Base-by-base conservation (phyloP, 1,140 invertebrate species). In the Formica selysi region DNA sequence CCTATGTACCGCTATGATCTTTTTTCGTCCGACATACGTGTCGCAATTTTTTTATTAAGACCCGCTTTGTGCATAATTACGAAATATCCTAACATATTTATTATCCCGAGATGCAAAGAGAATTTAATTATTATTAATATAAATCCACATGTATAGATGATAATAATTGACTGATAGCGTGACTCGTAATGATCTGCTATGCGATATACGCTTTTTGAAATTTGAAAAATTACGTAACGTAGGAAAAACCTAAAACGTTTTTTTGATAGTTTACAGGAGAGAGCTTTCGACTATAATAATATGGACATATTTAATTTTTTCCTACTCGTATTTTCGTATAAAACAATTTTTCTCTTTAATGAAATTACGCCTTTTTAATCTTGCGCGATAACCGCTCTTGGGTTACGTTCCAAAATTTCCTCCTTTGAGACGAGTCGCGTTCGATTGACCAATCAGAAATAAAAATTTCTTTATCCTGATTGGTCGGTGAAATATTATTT, bases 61-160 rank as follows among this genome's bases (percentile, higher is more conserved):
- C 16, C 2, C 36, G 78, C 78, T 81, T 81, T 59, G 36, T 41
- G 74, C 57, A 62, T 62, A 48, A 32, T 36, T 29, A n/a, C 26
- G 11, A 78, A 19, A 32, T 44, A 22, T 41, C 13, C 51, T 48
- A 32, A 7, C 44, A 36, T 61, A 36, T 61, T 61, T n/a, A 79
- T 51, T 51, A 26, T 64, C 22, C 26, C 51, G 29, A 29, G 13
- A 59, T 29, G 6, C 59, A 38, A 74, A 10, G 32, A 3, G 48
- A 51, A 51, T 57, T 74, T 22, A 19, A 13, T 67, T 38, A 13
- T 76, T 26, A 26, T 65, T 38, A 16, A 32, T n/a, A 29, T 1
- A 59, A 76, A 64, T 68, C 3, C 13, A 26, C 13, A 16, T 64
- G 26, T 19, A 41, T 22, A 26, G 10, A 38, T 29, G 10, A 65